A percentile compares a stretch with the other conserved stretches of the same genome.
These are phyloP conservation scores for Melanotaenia duboulayi DNA, from an alignment of 2,113 vertebrate species.

Conservation along the genomic window DNA sequence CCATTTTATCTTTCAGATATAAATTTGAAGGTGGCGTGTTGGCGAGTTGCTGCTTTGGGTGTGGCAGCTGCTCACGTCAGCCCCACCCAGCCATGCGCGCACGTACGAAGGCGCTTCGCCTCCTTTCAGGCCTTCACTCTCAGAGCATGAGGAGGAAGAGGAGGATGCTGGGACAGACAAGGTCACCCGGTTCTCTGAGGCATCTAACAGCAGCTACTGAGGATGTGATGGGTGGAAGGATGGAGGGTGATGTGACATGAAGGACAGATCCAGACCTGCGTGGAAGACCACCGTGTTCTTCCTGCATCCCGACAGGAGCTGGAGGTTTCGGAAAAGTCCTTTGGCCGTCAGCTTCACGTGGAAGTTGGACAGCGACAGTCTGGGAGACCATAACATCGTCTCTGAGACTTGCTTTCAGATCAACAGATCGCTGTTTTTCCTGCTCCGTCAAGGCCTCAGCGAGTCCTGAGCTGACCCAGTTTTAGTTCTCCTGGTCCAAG, in stretches of 20 bases:
- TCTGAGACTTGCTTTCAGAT: not conserved
- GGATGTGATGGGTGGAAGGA: not conserved
- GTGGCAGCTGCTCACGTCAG: not conserved
- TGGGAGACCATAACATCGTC: constrained; percentile 92
- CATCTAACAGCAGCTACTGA: not conserved
- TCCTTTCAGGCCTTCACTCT: not conserved
- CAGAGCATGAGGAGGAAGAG: not conserved
- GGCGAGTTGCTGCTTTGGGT: not conserved
- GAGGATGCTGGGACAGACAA: not conserved
- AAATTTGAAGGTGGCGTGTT: too few species aligned
- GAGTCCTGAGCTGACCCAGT: too few species aligned
- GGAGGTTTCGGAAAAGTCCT: constrained; percentile 91
- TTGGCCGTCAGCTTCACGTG: constrained; percentile 93
- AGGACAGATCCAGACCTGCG: constrained; percentile 86
- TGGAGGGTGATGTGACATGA: not conserved
- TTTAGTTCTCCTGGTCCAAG: too few species aligned
- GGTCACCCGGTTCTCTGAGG: not conserved
- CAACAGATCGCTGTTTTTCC: too few species aligned
- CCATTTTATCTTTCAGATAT: too few species aligned
- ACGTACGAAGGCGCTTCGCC: too few species aligned
- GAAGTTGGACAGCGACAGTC: constrained; percentile 93
- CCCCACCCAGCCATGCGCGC: not conserved
- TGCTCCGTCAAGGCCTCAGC: not conserved
- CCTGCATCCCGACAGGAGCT: constrained; percentile 88
- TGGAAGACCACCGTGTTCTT: constrained; percentile 91